Base-by-base conservation (phyloP, 2,888 invertebrate species). In the Leptopterna dolabrata region DNA sequence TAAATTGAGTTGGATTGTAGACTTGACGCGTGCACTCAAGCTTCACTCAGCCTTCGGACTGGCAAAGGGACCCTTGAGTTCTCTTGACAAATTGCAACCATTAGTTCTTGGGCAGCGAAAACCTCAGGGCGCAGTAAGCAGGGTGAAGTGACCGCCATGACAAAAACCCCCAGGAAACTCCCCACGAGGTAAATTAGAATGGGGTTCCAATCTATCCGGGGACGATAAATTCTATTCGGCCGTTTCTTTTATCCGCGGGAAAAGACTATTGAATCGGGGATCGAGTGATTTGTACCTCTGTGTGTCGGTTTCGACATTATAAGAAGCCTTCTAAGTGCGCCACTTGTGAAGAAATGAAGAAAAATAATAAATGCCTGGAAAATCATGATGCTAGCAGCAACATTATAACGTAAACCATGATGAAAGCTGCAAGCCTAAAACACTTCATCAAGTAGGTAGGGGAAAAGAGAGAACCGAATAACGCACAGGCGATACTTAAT, bases 41-140 rank as follows among this genome's bases (percentile, higher is more conserved):
- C 43, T 78, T 78, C 78, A 24, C 43, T 45, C 81, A 30, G 16
- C 16, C n/a, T 30, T 19, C 73, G 7, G 45, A 47, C 36, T 27
- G 81, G n/a, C 30, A 55, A 47, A 81, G 81, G 36, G 51, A 81
- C 81, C n/a, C 71, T 71, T 14, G 30, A 14, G 36, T n/a, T 51
- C 19, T 73, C 73, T 45, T 81, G 81, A 81, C 81, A 81, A 81
- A 81, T 81, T 36, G 81, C 36, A 51, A 81, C 51, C 81, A 55
- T 81, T 81, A 51, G 78, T 45, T 19, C 70, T 11, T 27, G 70
- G 19, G 1, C 24, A 70, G 24, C 9, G 36, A 76, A 14, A 24
- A 78, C 16, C 36, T 36, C 36, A 36, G 47, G 47, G 24, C 63
- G 13, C 19, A 63, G 4, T 63, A 27, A 63, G n/a, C 6, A 4